A percentile compares a stretch with the other conserved stretches of the same genome.
These are phyloP conservation scores for Collichthys lucidus DNA, from an alignment of 2,113 vertebrate species.

Conservation along the genomic window DNA sequence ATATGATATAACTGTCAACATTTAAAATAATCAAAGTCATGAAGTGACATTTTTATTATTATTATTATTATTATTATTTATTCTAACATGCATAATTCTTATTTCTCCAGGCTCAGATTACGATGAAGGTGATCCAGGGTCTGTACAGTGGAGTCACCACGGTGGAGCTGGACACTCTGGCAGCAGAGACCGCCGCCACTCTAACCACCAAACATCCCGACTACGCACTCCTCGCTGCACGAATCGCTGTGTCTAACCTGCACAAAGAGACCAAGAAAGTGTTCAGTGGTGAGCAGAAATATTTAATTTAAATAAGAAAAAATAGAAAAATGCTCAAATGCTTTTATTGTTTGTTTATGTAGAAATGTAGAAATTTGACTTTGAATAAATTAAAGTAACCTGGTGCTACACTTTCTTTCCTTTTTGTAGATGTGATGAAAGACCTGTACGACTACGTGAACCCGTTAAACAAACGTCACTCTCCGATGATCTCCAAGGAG, in stretches of 20 bases:
- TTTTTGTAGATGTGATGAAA: slow-evolving; percentile 93
- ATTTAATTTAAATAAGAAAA: neutral
- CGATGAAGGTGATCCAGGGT: slow-evolving; percentile 99
- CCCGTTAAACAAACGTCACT: slow-evolving; percentile 90
- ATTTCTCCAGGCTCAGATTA: slow-evolving; percentile 90
- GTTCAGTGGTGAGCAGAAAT: slow-evolving; percentile 90
- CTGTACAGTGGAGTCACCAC: slow-evolving; percentile 96
- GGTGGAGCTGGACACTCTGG: slow-evolving; percentile 94
- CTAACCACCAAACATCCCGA: slow-evolving; percentile 97
- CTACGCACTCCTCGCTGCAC: slow-evolving; percentile 94
- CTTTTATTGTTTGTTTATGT: neutral
- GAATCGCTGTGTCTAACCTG: slow-evolving; percentile 96
- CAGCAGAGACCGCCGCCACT: slow-evolving; percentile 93
- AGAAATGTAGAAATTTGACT: neutral
- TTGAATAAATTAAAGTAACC: neutral
- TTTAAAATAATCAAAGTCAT: neutral
- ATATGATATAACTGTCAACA: no score
- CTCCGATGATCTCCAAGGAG: slow-evolving; percentile 94
- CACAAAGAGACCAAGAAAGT: slow-evolving; percentile 99
- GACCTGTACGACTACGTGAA: slow-evolving; percentile 95
- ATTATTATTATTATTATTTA: no score
- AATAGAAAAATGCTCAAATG: neutral
- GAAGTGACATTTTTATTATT: no score
- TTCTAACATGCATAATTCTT: neutral
- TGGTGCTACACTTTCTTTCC: neutral